Conservation (phyloP, 2,113 vertebrate genomes). For the Emberiza fucata region DNA sequence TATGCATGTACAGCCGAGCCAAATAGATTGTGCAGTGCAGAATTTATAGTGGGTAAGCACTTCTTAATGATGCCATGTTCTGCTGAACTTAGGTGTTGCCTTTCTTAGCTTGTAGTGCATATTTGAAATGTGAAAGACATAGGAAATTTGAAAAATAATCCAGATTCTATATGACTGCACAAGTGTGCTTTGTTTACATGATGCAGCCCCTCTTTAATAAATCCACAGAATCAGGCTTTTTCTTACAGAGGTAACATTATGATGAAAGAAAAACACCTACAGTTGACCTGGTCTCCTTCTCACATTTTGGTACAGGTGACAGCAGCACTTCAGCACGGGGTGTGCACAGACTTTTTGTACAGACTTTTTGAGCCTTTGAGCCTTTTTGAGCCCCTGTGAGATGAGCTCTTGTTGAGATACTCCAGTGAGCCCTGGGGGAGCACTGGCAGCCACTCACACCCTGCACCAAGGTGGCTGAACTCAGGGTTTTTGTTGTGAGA, state of each 20-base stretch:
- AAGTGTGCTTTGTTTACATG: not conserved
- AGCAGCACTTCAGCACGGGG: not conserved
- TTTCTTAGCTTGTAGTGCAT: not conserved
- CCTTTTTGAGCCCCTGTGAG: not conserved
- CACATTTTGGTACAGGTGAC: not conserved
- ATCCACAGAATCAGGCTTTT: not conserved
- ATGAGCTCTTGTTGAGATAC: too few species aligned
- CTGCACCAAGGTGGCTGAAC: not conserved
- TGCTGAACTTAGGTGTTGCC: not conserved
- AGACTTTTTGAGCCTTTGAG: too few species aligned
- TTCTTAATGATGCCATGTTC: not conserved
- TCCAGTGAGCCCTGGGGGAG: not conserved
- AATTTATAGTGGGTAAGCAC: fast-evolving
- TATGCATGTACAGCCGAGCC: not conserved
- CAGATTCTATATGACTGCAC: fast-evolving
- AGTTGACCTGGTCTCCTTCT: not conserved
- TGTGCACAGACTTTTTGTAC: not conserved
- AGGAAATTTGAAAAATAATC: not conserved
- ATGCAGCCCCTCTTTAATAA: not conserved
- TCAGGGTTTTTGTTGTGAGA: fast-evolving
- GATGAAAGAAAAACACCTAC: not conserved
- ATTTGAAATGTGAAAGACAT: not conserved
- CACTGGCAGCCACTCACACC: not conserved
- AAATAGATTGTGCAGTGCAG: not conserved
- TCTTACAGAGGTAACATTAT: not conserved